These are phyloP conservation scores for Columbina picui DNA, from an alignment of 2,113 vertebrate genomes.

Conservation along the genomic window DNA sequence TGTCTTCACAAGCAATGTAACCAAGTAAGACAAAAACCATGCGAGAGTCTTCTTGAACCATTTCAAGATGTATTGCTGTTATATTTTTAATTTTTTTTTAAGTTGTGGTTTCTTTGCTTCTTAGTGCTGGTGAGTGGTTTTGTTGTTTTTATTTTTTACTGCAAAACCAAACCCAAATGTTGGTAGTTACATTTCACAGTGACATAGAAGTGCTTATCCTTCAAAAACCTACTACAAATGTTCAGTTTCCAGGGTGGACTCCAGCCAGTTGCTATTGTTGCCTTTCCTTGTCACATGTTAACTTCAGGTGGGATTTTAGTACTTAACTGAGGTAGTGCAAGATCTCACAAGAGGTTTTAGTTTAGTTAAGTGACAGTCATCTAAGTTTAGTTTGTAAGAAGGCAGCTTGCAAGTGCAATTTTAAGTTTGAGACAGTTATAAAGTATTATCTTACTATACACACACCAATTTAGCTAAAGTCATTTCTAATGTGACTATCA, in stretches of 20 bases:
- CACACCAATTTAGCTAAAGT: not conserved
- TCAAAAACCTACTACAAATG: not conserved
- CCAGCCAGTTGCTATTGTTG: not conserved
- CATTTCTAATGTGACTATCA: not conserved
- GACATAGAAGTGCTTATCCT: not conserved
- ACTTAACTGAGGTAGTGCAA: not conserved
- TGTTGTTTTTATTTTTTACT: not conserved
- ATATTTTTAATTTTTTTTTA: too few species aligned
- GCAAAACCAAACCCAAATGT: not conserved
- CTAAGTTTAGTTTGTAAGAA: not conserved
- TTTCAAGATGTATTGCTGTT: not conserved
- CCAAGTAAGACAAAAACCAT: not conserved
- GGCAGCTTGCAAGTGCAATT: not conserved
- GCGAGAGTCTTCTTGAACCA: not conserved
- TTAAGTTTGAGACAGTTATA: not conserved
- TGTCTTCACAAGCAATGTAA: not conserved
- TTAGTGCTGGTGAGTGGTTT: not conserved
- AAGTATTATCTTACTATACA: not conserved
- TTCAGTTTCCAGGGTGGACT: not conserved
- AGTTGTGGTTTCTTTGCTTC: not conserved
- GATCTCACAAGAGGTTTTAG: not conserved
- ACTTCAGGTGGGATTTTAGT: not conserved
- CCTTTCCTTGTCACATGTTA: not conserved
- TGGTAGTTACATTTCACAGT: not conserved
- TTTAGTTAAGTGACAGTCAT: not conserved